Base-by-base conservation (phyloP, 2,113 vertebrate genomes). In the Salvelinus fontinalis region DNA sequence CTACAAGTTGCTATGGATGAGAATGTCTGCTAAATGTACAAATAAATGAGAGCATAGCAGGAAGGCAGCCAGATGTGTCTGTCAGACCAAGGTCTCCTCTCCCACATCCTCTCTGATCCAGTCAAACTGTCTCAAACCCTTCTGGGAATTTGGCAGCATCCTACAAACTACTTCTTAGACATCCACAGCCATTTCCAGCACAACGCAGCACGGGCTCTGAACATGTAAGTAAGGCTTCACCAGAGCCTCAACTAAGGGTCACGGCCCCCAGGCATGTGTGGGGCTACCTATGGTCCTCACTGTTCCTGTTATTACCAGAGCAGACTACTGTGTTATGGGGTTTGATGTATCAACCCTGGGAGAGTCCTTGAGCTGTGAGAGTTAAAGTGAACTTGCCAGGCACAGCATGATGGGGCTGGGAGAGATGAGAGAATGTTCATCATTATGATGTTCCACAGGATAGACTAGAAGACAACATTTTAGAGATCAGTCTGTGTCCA, bases 331-430 rank as follows among this genome's bases (percentile, higher is more conserved):
- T 68, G 26, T 20, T 78, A 86, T 84, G 74, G 70, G 85, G 48
- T 74, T 82, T 79, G 75, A 79, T 60, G n/a, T n/a, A 22, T n/a
- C 18, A 7, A n/a, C 14, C n/a, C 59, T 60, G 80, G 83, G 79
- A 74, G 72, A 76, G 82, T 80, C 75, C 87, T 39, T 39, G 83
- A 85, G 88, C 86, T 86, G 74, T 78, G 82, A 57, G 51, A 85
- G 79, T 78, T 84, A 75, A 79, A 22, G 31, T 22, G 67, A n/a
- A 27, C 13, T 27, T 27, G 65, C 9, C 65, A 26, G 65, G 6
- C 22, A 27, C 65, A 67, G 12, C 83, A 89, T 14, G 64, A 26
- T 14, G 27, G 22, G 84, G 84, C 75, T 84, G 78, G 87, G 83
- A 85, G 51, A 57, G 51, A 57, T 39, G 51, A 57, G 51, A 5